Conservation (phyloP, 2,888 invertebrate species). For the Augiades crinisus region DNA sequence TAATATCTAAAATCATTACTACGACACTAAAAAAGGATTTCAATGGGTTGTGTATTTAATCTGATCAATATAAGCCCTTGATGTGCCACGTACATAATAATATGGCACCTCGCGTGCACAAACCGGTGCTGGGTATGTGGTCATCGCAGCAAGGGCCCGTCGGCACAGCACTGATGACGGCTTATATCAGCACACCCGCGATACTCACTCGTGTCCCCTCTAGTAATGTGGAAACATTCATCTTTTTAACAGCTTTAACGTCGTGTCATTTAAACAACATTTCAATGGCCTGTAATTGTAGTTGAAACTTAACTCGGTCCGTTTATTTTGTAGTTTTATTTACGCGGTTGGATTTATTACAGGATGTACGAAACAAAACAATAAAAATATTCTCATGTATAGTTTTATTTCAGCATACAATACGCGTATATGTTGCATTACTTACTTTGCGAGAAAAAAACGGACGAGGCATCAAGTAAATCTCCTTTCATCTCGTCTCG, state of each 20-base stretch:
- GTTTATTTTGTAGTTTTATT: not conserved
- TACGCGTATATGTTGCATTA: not conserved
- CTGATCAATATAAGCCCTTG: no score
- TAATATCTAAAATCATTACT: no score
- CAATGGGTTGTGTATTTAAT: not conserved
- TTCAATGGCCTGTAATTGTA: not conserved
- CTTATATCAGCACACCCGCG: slow-evolving; percentile 25
- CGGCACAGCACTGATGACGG: slow-evolving; percentile 48
- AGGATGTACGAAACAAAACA: no score
- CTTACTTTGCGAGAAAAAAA: not conserved
- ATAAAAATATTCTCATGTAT: no score
- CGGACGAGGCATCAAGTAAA: slow-evolving; percentile 12
- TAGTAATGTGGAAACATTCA: slow-evolving; percentile 6
- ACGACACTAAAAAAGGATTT: not conserved
- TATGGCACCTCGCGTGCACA: slow-evolving; percentile 43
- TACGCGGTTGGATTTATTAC: not conserved
- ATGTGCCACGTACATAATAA: not conserved
- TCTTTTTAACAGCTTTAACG: slow-evolving; percentile 7
- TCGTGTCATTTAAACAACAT: not conserved
- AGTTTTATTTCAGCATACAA: not conserved
- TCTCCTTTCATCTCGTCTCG: slow-evolving; percentile 31
- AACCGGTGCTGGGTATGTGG: slow-evolving; percentile 44
- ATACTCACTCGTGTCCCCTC: slow-evolving; percentile 4
- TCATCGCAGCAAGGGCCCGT: slow-evolving; percentile 45
- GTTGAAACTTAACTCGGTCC: not conserved